Evolutionary conservation across 2,888 invertebrate genomes (phyloP).

Genomic region (Erebia palarica): DNA sequence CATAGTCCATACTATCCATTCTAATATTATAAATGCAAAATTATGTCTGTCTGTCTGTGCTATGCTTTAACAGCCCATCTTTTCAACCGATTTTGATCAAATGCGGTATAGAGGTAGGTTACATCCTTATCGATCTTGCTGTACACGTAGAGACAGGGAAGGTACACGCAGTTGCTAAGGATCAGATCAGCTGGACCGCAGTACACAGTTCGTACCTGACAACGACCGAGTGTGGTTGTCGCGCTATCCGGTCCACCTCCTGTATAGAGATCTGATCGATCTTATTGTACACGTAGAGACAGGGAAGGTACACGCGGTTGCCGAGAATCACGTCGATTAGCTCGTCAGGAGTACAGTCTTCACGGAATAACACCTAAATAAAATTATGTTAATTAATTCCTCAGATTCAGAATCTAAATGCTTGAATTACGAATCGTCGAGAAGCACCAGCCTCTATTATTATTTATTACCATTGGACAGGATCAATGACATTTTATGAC

Average conservation of each 20-base stretch:
- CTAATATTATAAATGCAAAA: too few species aligned
- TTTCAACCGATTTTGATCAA: too few species aligned
- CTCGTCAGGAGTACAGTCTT: slow-evolving; percentile 97
- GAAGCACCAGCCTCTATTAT: too few species aligned
- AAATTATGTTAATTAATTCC: not conserved
- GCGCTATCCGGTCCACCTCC: slow-evolving; percentile 97
- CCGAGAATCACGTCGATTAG: slow-evolving; percentile 99
- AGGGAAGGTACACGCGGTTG: slow-evolving; percentile 97
- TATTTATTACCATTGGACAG: too few species aligned
- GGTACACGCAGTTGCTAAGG: slow-evolving; percentile 85
- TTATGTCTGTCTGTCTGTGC: too few species aligned
- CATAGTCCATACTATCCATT: too few species aligned
- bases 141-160: slow-evolving; percentile 91
- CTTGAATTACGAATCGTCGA: too few species aligned
- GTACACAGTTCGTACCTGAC: slow-evolving; percentile 85
- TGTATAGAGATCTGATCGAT: slow-evolving; percentile 99
- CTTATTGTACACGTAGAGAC: slow-evolving; percentile 99
- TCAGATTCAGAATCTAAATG: too few species aligned
- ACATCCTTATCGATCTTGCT: slow-evolving; percentile 96
- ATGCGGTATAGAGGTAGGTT: too few species aligned
- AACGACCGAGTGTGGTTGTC: slow-evolving; percentile 93
- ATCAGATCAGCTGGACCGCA: too few species aligned
- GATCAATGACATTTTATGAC: too few species aligned
- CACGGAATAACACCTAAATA: slow-evolving; percentile 91
- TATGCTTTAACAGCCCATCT: too few species aligned